Base-by-base conservation (phyloP, 2,888 invertebrate species). In the Octonoba sinensis region DNA sequence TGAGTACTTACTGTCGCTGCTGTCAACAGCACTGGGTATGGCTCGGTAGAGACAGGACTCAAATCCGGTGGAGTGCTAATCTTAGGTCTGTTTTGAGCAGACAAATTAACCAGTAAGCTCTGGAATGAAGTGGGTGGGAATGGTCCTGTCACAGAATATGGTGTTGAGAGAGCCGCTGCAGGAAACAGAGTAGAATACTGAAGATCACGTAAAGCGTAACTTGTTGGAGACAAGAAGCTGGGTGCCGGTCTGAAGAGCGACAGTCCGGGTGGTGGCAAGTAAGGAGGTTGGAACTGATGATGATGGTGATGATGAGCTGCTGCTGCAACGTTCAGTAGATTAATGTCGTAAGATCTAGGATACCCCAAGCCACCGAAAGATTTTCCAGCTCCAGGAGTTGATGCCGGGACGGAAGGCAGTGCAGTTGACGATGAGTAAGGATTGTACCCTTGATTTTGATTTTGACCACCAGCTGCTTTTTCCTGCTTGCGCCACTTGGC, bases 41-140 rank as follows among this genome's bases (percentile, higher is more conserved):
- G 18, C 22, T 81, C 74, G 12, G 24, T 69, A 46, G 69, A 64
- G 1, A 64, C 74, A 20, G 81, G 81, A 24, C 81, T 81, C 67
- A 79, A n/a, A 22, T 79, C 79, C 22, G 79, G 72, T 15, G 78
- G 72, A 36, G 79, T 62, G 16, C 73, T 49, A 49, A 83, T 4
- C 56, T 83, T 83, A 12, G 83, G 83, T 62, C 76, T 75, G 64
- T 66, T 82, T 24, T 84, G 84, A 47, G 82, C 82, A 49, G 93
- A 92, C 64, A 95, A 91, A 87, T 94, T 94, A 3, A 95, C 95
- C 87, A 96, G 90, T 36, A 96, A 90, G 13, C 93, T 95, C 89
- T 96, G 96, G 89, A 96, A 96, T 60, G 95, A 94, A 16, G 87
- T 89, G 66, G 64, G 88, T 86, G 65, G 86, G 51, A 76, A 83